phyloP scores from a whole-genome alignment of 2,113 vertebrate species.

The Rhea americana region DNA sequence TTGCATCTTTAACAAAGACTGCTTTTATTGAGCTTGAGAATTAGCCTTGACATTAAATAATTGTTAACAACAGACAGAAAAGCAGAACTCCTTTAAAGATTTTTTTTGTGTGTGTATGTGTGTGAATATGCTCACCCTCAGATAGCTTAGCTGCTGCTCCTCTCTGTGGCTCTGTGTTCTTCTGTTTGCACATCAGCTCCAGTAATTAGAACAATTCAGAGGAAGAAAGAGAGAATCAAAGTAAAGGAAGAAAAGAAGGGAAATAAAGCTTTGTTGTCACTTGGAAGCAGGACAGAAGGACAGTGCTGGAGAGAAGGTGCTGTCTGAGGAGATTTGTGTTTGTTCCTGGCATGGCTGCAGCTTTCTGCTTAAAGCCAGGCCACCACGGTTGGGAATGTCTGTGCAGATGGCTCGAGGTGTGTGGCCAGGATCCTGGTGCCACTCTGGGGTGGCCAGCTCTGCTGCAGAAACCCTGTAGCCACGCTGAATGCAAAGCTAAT shows the following conservation, averaged over 20 bases:
- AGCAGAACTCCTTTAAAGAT: background rate
- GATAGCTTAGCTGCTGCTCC: background rate
- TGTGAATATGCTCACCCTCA: background rate
- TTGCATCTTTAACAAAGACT: constrained; percentile 47
- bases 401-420: background rate
- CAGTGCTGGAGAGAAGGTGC: background rate
- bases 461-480: background rate
- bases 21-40: constrained; percentile 31
- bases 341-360: background rate
- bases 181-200: background rate
- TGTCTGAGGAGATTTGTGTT: background rate
- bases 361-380: background rate
- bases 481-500: background rate
- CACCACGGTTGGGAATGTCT: fast-evolving
- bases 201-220: background rate
- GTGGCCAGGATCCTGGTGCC: background rate
- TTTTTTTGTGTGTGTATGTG: background rate
- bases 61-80: constrained; percentile 27
- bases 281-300: background rate
- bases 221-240: background rate
- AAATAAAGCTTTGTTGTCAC: background rate
- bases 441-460: background rate
- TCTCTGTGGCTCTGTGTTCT: background rate
- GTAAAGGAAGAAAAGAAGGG: background rate
- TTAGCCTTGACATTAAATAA: constrained; percentile 2